Evolutionary conservation across 2,888 invertebrate species (phyloP).

Genomic region (Tinea trinotella): DNA sequence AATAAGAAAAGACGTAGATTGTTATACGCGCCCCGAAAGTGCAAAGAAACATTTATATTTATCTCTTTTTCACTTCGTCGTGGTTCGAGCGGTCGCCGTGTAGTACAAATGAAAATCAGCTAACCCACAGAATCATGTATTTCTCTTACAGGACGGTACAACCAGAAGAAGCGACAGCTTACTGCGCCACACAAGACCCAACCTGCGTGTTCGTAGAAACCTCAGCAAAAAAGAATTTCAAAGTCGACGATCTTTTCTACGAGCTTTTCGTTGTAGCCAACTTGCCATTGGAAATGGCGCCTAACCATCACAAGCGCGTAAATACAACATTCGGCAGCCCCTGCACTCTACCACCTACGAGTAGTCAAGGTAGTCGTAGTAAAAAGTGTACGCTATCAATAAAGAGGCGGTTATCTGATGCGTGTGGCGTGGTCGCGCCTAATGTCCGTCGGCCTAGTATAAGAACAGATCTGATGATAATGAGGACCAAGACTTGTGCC

Average conservation of each 20-base stretch:
- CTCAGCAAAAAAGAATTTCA: conserved; percentile 85
- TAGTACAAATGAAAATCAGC: no score
- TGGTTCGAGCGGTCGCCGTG: no score
- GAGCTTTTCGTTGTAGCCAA: conserved; percentile 87
- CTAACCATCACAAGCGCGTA: conserved; percentile 87
- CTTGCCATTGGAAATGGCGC: conserved; percentile 90
- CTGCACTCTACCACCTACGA: conserved; percentile 80
- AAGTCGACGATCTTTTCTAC: conserved; percentile 88
- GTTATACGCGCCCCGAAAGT: no score
- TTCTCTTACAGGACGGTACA: conserved; percentile 78
- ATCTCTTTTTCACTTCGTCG: no score
- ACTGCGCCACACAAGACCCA: conserved; percentile 82
- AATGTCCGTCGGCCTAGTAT: conserved; percentile 90
- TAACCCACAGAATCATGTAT: conserved; percentile 17
- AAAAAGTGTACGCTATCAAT: conserved; percentile 86
- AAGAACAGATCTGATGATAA: conserved; percentile 89
- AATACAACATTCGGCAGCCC: conserved; percentile 83
- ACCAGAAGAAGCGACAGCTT: conserved; percentile 82
- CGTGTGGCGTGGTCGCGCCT: conserved; percentile 91
- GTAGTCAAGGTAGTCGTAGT: conserved; percentile 75
- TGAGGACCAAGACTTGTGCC: conserved; percentile 86
- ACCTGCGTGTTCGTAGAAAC: conserved; percentile 86
- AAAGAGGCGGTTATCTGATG: conserved; percentile 86
- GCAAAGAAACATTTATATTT: no score
- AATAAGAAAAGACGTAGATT: no score